A percentile compares a stretch with the other conserved stretches of the same genome.
These are phyloP conservation scores for Barbus barbus DNA, from an alignment of 2,113 vertebrate species.

Conservation along the genomic window DNA sequence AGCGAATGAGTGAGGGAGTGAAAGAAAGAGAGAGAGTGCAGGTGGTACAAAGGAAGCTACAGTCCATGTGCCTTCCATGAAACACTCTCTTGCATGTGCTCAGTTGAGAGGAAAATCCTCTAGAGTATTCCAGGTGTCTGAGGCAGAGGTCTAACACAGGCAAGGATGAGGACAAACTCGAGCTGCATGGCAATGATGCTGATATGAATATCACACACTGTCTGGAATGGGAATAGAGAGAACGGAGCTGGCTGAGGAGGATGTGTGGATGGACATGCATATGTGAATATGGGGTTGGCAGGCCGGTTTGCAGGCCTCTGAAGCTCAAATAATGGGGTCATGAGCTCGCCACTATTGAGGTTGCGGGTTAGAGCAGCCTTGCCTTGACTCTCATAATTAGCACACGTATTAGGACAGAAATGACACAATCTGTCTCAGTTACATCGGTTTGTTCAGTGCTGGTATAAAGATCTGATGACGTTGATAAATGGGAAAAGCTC, in stretches of 20 bases:
- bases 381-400: background rate
- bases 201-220: conserved; percentile 29
- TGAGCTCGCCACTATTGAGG: background rate
- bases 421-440: conserved; percentile 7
- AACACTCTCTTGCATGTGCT: background rate
- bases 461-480: background rate
- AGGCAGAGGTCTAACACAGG: conserved; percentile 30
- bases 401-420: background rate
- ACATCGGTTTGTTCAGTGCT: background rate
- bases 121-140: conserved; percentile 14
- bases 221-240: conserved; percentile 38
- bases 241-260: background rate
- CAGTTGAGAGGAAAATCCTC: conserved; percentile 7
- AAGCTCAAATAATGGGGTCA: conserved; percentile 35
- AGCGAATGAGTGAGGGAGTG: background rate
- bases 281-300: conserved; percentile 5
- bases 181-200: conserved; percentile 48
- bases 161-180: conserved; percentile 44
- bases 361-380: background rate
- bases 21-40: background rate
- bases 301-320: background rate
- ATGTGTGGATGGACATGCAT: background rate
- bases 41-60: background rate
- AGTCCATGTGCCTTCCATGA: background rate
- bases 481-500: background rate